Evolutionary conservation across 2,888 invertebrate species (phyloP).

Genomic region (Heteropelma amictum): DNA sequence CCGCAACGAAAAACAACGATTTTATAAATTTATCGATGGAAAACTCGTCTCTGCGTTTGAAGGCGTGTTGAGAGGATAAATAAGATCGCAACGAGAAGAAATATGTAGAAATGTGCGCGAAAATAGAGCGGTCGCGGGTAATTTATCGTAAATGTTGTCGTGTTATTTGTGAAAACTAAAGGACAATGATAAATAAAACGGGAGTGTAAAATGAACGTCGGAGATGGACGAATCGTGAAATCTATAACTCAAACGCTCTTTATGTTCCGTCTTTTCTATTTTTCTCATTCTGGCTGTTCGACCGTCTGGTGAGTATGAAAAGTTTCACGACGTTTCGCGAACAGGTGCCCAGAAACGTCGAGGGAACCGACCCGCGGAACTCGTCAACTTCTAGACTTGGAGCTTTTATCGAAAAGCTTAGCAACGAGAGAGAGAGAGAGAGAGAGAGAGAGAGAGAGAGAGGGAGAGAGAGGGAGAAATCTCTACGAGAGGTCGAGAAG

Average conservation of each 20-base stretch:
- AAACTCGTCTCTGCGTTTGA: no score
- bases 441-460: no score
- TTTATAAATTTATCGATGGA: no score
- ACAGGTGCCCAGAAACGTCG: slow-evolving; percentile 35
- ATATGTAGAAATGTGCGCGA: no score
- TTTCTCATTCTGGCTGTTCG: neutral
- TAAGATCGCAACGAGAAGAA: no score
- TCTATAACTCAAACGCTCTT: slow-evolving; percentile 8
- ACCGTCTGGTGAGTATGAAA: slow-evolving; percentile 27
- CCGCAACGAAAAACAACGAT: no score
- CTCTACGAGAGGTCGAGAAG: slow-evolving; percentile 28
- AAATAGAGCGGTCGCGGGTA: no score
- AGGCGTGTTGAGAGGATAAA: no score
- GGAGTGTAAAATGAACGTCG: neutral
- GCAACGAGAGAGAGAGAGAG: no score
- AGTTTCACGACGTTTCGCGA: slow-evolving; percentile 42
- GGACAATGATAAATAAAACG: neutral
- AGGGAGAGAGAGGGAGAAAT: slow-evolving; percentile 23
- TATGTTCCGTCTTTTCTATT: slow-evolving; percentile 2
- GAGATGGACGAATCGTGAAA: slow-evolving; percentile 15
- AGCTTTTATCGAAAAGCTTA: slow-evolving; percentile 36
- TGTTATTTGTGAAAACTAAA: neutral
- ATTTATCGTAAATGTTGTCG: no score
- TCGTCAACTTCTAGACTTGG: slow-evolving; percentile 17
- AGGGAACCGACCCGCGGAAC: neutral